Base-by-base conservation (phyloP, 1,140 invertebrate genomes). In the Tribolium castaneum region DNA sequence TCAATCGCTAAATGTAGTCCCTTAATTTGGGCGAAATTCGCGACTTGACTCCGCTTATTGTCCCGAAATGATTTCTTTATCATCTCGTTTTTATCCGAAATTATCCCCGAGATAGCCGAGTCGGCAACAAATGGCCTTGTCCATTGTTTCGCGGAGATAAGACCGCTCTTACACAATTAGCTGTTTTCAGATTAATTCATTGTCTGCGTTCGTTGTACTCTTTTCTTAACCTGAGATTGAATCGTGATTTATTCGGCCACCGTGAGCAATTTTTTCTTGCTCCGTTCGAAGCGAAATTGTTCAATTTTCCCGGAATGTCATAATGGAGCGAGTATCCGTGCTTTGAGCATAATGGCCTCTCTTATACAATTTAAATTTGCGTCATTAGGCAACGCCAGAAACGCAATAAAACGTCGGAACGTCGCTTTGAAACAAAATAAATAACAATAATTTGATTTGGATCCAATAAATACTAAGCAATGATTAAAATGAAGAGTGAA, bases 391-490 rank as follows among this genome's bases (percentile, higher is more conserved):
- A 34, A 22, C 30, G 30, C 54, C 54, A 59, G 54, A 66, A 35
- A 66, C 30, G 59, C 35, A 66, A 66, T 66, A 66, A 66, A 52
- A 66, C 30, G 59, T 35, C 59, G 59, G 59, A 22, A 66, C 59
- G 30, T 34, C 9, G 59, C 59, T 66, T 35, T 35, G 59, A 66
- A 66, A 66, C 59, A 66, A 39, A 66, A 66, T 66, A 66, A 66
- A 66, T 66, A 66, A 66, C 59, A 66, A 66, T 66, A 66, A 66
- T 66, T 66, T 66, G 59, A 66, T 66, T 66, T 66, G 30, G 59
- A 66, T 66, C 59, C 59, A 66, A 66, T 66, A 66, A 66, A 66
- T 66, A 35, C 59, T 66, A 35, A 34, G 59, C 59, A 35, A 35
- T 66, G 59, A 66, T 66, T 66, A 66, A 66, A 66, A 66, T 66